phyloP scores from a whole-genome alignment of 2,113 vertebrate genomes.

The Holacanthus passer region DNA sequence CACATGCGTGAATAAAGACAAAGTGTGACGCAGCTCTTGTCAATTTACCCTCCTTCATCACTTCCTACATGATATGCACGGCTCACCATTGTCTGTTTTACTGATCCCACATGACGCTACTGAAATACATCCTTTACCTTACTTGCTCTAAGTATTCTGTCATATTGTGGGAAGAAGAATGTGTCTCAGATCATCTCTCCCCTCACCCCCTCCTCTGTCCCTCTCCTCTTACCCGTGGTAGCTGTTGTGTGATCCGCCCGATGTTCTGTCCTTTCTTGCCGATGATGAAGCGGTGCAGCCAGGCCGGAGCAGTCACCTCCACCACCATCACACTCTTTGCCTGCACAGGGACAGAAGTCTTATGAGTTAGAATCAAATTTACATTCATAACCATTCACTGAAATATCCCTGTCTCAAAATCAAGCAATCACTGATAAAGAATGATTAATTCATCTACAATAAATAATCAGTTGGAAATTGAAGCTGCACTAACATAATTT shows the following conservation, averaged over 20 bases:
- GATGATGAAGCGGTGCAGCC: constrained; percentile 90
- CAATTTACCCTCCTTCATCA: not conserved
- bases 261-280: constrained; percentile 89
- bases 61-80: not conserved
- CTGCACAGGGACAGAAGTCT: constrained; percentile 62
- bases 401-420: not conserved
- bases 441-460: not conserved
- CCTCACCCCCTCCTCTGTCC: no score
- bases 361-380: not conserved
- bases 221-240: constrained; percentile 79
- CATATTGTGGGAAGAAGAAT: not conserved
- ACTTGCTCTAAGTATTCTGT: not conserved
- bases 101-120: not conserved
- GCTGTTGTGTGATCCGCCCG: constrained; percentile 85
- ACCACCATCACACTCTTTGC: constrained; percentile 85
- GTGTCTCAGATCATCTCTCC: not conserved
- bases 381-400: not conserved
- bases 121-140: not conserved
- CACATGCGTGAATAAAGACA: no score
- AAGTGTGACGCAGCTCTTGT: no score
- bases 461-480: not conserved
- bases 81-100: not conserved
- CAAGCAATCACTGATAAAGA: not conserved
- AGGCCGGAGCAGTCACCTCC: constrained; percentile 86
- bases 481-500: not conserved